Evolutionary conservation across 1,140 invertebrate genomes (phyloP).

Genomic region (Brachionus koreanus): DNA sequence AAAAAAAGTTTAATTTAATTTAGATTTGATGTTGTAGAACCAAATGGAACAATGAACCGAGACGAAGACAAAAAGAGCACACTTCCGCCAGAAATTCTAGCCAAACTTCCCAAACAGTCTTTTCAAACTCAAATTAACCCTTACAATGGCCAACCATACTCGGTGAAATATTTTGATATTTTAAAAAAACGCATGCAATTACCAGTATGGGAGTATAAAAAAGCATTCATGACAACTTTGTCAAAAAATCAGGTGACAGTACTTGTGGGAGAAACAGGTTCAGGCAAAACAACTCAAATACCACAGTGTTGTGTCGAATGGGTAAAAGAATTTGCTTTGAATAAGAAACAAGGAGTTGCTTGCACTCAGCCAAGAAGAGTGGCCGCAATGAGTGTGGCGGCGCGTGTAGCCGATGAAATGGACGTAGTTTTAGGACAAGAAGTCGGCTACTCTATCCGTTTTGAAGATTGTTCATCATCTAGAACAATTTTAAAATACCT

Average conservation of each 20-base stretch:
- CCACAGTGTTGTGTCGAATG: slow-evolving; percentile 85
- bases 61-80: background rate
- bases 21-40: slow-evolving; percentile 24
- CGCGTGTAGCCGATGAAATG: slow-evolving; percentile 98
- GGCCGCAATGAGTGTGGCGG: slow-evolving; percentile 96
- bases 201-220: slow-evolving; percentile 94
- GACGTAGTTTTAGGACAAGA: slow-evolving; percentile 92
- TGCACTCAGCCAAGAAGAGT: slow-evolving; percentile 96
- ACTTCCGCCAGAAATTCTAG: slow-evolving; percentile 5
- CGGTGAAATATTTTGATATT: slow-evolving; percentile 59
- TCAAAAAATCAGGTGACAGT: slow-evolving; percentile 85
- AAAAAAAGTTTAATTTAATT: background rate
- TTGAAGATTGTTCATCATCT: slow-evolving; percentile 94
- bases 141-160: slow-evolving; percentile 47
- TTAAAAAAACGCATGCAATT: slow-evolving; percentile 79
- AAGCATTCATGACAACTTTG: slow-evolving; percentile 87
- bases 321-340: slow-evolving; percentile 65
- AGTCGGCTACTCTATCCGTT: slow-evolving; percentile 98
- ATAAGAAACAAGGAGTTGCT: slow-evolving; percentile 70
- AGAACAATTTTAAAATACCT: slow-evolving; percentile 90
- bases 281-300: slow-evolving; percentile 56
- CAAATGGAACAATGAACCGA: background rate
- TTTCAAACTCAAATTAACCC: slow-evolving; percentile 47
- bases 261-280: slow-evolving; percentile 83
- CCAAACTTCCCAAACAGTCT: slow-evolving; percentile 7